Percentiles rank a stretch among this genome's conserved stretches.
Evolutionary conservation across 2,113 vertebrate species (phyloP).

Genomic region (Ictalurus furcatus): DNA sequence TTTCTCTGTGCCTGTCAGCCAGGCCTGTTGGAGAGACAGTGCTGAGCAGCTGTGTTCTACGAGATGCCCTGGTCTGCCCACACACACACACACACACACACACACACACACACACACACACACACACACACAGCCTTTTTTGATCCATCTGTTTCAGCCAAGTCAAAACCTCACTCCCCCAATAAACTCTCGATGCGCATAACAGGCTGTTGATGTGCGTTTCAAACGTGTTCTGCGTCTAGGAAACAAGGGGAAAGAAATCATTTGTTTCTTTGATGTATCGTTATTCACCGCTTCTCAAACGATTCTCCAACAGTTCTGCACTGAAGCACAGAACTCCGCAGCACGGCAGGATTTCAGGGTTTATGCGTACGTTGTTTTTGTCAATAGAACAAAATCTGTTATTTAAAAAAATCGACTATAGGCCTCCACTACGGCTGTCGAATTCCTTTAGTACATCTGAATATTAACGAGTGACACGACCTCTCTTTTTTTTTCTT

Average conservation of each 20-base stretch:
- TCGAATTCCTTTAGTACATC: too few relatives aligned
- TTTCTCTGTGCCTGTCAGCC: slow-evolving; percentile 75
- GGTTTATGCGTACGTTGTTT: neutral
- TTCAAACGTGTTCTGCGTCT: slow-evolving; percentile 34
- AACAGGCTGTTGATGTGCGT: slow-evolving; percentile 30
- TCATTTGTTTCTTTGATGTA: neutral
- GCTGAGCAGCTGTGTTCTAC: slow-evolving; percentile 75
- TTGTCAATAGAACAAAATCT: neutral
- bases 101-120: slow-evolving; percentile 44
- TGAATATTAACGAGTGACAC: neutral
- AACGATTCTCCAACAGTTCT: neutral
- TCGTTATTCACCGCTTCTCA: neutral
- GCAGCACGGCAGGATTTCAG: neutral
- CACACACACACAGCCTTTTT: slow-evolving; percentile 53
- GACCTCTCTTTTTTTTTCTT: neutral
- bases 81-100: slow-evolving; percentile 47
- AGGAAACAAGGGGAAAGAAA: neutral
- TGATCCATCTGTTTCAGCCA: slow-evolving; percentile 65
- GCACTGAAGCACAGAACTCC: neutral
- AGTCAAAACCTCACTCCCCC: slow-evolving; percentile 40
- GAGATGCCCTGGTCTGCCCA: slow-evolving; percentile 62
- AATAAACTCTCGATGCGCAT: slow-evolving; percentile 12
- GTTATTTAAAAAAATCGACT: neutral
- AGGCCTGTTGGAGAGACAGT: slow-evolving; percentile 68
- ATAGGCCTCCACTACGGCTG: neutral